Conservation (phyloP, 2,113 vertebrate species). For the Coryphaenoides rupestris region DNA sequence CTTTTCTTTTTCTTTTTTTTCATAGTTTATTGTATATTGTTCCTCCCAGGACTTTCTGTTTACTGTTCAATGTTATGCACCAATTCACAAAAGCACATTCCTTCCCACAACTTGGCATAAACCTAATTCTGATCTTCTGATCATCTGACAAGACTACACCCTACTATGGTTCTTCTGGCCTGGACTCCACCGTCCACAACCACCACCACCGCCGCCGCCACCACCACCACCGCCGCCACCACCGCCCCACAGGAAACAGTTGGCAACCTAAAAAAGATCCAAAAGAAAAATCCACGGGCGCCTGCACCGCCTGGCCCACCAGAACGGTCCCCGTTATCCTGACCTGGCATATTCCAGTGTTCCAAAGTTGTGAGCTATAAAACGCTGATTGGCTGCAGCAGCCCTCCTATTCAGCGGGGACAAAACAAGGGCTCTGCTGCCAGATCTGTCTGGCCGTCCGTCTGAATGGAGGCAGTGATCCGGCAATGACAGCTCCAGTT, state of each 20-base stretch:
- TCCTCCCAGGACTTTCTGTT: no score
- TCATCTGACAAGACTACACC: no score
- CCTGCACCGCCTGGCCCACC: slow-evolving; percentile 28
- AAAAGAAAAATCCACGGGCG: not conserved
- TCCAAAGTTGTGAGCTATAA: slow-evolving; percentile 54
- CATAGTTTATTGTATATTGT: no score
- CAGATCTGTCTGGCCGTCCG: slow-evolving; percentile 55
- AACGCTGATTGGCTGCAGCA: slow-evolving; percentile 53
- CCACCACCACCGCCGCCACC: no score
- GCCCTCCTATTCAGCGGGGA: slow-evolving; percentile 67
- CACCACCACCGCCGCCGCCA: no score
- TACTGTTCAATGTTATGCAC: no score
- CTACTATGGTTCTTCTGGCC: no score
- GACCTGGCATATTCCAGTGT: slow-evolving; percentile 69
- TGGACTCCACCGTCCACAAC: no score
- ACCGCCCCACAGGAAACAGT: slow-evolving; percentile 37
- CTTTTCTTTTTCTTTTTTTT: no score
- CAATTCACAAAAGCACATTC: no score
- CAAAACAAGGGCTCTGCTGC: slow-evolving; percentile 73
- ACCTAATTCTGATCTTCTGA: no score
- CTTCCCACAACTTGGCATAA: no score
- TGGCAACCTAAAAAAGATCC: slow-evolving; percentile 44
- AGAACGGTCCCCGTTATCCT: slow-evolving; percentile 67
- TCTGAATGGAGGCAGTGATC: slow-evolving; percentile 67
- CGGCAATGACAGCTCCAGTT: slow-evolving; percentile 53